phyloP scores from a whole-genome alignment of 2,888 invertebrate genomes.

The Ganaspis brasiliensis region DNA sequence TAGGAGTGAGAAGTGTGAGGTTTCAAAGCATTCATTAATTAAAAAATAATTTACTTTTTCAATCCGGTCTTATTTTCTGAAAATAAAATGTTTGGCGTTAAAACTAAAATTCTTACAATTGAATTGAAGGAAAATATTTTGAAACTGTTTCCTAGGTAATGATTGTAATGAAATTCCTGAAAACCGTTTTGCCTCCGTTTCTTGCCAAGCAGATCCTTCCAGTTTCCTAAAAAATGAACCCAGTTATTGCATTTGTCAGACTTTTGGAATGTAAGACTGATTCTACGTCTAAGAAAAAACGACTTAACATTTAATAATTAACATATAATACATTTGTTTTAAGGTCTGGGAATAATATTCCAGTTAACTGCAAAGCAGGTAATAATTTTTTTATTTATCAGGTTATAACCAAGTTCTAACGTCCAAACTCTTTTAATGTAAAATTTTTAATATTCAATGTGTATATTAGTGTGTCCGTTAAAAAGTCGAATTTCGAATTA shows the following conservation, averaged over 20 bases:
- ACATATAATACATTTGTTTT: background rate
- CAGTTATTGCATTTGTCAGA: conserved; percentile 63
- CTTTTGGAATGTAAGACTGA: conserved; percentile 65
- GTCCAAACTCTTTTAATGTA: no score
- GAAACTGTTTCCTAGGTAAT: background rate
- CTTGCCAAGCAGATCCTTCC: background rate
- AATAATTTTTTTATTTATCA: conserved; percentile 44
- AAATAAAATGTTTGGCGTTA: no score
- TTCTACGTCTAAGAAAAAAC: background rate
- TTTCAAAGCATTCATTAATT: background rate
- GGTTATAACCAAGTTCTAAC: background rate
- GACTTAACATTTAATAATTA: no score
- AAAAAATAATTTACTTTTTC: background rate
- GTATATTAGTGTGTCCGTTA: no score
- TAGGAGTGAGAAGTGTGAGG: background rate
- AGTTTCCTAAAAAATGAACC: conserved; percentile 41
- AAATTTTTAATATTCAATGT: no score
- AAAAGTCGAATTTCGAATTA: no score
- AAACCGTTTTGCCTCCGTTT: background rate
- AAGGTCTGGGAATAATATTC: conserved; percentile 4
- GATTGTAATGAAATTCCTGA: background rate
- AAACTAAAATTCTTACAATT: no score
- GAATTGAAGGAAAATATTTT: no score
- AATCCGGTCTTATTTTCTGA: no score
- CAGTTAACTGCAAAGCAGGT: conserved; percentile 35